These are phyloP conservation scores for Congeria kusceri DNA, from an alignment of 2,888 invertebrate species.

Conservation along the genomic window DNA sequence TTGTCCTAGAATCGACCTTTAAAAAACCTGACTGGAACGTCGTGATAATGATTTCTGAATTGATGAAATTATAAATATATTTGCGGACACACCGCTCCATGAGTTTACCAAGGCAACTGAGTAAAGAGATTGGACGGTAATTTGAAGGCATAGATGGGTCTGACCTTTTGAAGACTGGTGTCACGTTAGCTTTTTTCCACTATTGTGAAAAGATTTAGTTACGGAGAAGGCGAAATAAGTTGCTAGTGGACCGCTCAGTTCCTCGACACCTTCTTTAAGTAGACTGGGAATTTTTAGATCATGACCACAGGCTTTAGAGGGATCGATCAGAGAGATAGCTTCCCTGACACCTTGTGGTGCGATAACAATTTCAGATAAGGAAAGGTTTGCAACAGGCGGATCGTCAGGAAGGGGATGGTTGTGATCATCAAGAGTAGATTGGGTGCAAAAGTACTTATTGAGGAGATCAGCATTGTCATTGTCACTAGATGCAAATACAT, in stretches of 20 bases:
- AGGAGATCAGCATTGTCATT: not conserved
- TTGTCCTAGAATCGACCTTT: constrained; percentile 8
- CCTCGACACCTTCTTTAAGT: not conserved
- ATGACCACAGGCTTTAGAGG: constrained; percentile 10
- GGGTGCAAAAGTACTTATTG: not conserved
- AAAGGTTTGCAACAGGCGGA: too few relatives aligned
- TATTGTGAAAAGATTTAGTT: not conserved
- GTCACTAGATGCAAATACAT: not conserved
- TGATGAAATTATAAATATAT: not conserved
- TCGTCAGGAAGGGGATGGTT: too few relatives aligned
- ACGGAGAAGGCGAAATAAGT: not conserved
- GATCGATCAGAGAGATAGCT: not conserved
- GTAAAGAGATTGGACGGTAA: constrained; percentile 21
- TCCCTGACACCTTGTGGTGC: too few relatives aligned
- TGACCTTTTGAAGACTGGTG: constrained; percentile 5
- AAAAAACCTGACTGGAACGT: constrained; percentile 12
- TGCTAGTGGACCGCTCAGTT: constrained; percentile 5
- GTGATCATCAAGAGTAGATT: not conserved
- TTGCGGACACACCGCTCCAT: constrained; percentile 24
- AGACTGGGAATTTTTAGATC: not conserved
- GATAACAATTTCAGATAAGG: too few relatives aligned
- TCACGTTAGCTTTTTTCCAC: constrained; percentile 34
- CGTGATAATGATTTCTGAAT: not conserved
- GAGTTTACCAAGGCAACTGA: constrained; percentile 3
- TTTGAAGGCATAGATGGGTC: not conserved